A percentile compares a stretch with the other conserved stretches of the same genome.
These are phyloP conservation scores for Mixornis gularis DNA, from an alignment of 2,113 vertebrate species.

Conservation along the genomic window DNA sequence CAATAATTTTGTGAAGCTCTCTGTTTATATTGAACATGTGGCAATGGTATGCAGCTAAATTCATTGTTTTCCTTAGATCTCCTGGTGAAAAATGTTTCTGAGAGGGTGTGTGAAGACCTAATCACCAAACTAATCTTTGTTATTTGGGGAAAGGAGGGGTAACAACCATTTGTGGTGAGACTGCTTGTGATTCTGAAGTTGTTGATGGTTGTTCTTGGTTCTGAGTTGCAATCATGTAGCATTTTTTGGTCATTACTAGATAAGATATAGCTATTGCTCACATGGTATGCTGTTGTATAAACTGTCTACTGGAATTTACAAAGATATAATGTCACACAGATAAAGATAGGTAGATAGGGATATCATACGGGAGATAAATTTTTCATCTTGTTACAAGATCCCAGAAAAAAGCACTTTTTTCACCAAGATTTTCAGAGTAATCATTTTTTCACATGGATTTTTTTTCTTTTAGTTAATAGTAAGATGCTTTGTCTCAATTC, in stretches of 20 bases:
- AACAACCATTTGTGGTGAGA: neutral
- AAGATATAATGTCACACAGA: neutral
- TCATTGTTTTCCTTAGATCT: neutral
- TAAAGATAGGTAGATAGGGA: neutral
- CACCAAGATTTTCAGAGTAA: neutral
- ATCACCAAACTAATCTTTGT: neutral
- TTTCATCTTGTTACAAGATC: neutral
- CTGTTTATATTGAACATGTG: neutral
- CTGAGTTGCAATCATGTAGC: neutral
- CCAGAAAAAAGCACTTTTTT: neutral
- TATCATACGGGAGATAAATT: neutral
- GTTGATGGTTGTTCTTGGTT: neutral
- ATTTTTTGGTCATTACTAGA: neutral
- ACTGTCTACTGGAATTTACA: neutral
- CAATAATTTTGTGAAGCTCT: neutral
- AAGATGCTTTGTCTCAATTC: neutral
- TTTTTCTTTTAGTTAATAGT: neutral
- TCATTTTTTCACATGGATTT: neutral
- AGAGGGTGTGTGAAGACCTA: neutral
- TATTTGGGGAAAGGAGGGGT: fast-evolving
- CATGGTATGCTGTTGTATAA: neutral
- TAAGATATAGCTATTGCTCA: neutral
- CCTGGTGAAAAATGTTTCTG: neutral
- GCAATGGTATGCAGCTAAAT: neutral
- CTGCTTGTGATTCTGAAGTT: neutral